Evolutionary conservation across 2,113 vertebrate species (phyloP).

Genomic region (Orthonyx spaldingii): DNA sequence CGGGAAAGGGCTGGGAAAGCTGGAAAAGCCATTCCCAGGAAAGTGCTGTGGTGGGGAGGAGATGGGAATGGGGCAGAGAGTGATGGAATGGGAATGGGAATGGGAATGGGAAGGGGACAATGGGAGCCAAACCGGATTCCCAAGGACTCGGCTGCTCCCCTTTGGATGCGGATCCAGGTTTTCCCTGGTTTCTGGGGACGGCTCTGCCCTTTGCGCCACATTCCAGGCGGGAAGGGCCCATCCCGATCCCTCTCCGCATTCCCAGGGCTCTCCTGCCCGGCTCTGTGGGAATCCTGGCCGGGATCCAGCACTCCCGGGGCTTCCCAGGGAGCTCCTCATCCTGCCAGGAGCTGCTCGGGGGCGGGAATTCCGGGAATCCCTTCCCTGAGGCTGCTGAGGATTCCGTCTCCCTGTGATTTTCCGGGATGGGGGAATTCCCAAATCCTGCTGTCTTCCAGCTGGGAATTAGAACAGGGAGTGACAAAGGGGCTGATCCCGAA

Average conservation of each 20-base stretch:
- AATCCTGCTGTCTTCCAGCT: neutral
- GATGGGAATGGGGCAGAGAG: neutral
- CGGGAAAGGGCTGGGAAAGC: neutral
- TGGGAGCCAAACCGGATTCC: neutral
- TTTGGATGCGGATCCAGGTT: neutral
- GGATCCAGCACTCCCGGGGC: neutral
- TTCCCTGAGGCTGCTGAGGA: neutral
- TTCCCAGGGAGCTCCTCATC: neutral
- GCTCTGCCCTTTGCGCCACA: neutral
- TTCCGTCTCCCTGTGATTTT: neutral
- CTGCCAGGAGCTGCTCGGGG: neutral
- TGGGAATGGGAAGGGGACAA: neutral
- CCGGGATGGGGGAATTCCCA: neutral
- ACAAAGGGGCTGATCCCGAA: neutral
- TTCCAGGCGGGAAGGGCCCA: neutral
- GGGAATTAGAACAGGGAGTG: neutral
- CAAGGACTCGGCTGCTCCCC: neutral
- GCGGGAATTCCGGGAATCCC: neutral
- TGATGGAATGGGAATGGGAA: neutral
- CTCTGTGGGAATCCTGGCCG: neutral
- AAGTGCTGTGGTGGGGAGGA: neutral
- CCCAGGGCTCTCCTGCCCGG: rapidly evolving
- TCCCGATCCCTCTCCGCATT: neutral
- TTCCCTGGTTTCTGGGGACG: neutral
- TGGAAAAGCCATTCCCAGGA: neutral